Conservation (phyloP, 2,113 vertebrate species). For the Daboia siamensis region DNA sequence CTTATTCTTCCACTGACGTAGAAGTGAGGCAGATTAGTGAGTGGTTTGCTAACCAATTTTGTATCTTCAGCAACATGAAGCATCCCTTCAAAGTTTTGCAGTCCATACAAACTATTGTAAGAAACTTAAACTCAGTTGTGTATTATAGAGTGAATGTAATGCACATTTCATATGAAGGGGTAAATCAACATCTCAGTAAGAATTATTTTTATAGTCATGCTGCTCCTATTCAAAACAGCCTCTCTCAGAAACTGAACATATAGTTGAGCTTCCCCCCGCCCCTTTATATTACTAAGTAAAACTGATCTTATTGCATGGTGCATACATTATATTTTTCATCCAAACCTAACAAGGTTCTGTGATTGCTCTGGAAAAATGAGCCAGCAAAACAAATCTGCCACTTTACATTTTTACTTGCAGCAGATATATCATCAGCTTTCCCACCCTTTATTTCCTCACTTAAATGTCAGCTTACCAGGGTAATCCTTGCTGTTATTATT, state of each 20-base stretch:
- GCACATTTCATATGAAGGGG: not conserved
- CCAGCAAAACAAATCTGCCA: not conserved
- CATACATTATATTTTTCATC: not conserved
- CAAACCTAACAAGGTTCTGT: not conserved
- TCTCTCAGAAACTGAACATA: not conserved
- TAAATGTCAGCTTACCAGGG: not conserved
- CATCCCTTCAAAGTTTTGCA: not conserved
- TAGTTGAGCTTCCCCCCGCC: not conserved
- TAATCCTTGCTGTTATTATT: not conserved
- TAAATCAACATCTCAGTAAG: not conserved
- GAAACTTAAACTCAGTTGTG: not conserved
- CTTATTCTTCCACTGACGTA: not conserved
- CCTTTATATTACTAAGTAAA: not conserved
- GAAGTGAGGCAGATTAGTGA: not conserved
- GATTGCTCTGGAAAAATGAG: conserved; percentile 1
- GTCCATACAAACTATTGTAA: not conserved
- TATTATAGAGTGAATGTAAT: not conserved
- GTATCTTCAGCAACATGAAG: not conserved
- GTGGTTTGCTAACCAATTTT: not conserved
- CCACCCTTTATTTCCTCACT: not conserved
- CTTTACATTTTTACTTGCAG: not conserved
- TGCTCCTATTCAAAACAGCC: not conserved
- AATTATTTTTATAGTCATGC: not conserved
- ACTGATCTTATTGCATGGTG: not conserved
- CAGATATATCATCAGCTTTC: not conserved